Evolutionary conservation across 1,140 invertebrate species (phyloP), one percentile per base, ranked within the genome.

Genomic region (Galleria mellonella): DNA sequence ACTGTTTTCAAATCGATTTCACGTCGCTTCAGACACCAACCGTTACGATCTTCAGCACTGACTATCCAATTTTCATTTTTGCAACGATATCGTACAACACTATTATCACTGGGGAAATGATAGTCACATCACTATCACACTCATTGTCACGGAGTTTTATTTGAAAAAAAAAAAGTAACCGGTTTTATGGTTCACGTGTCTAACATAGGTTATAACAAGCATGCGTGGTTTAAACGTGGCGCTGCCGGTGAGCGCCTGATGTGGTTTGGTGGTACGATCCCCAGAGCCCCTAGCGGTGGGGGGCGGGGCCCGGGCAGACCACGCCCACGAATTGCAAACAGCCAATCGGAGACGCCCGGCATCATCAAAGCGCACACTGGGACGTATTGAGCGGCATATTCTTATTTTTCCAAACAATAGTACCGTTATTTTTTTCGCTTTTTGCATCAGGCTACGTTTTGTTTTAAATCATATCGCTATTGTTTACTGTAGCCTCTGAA

Each of bases 361-460:
- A 47, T 59, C 63, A 66, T 77, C 68, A 71, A 76, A 79, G 74
- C 62, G 62, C 62, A 60, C 64, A 62, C 81, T 61, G 81, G 77
- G 73, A 78, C 76, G 81, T 69, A 84, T 68, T 79, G 58, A 66
- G 62, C 63, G 64, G 55, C 61, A 59, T 44, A 63, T 69, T 77
- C 75, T 78, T 76, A 74, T 79, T 78, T 76, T 77, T 63, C 47
- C 61, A 61, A 72, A 69, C 58, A 63, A 72, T 69, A 62, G 71
- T 51, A 48, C 59, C 46, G 56, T 67, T 69, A 64, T 50, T 66
- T 70, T 62, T 63, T 41, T 42, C 42, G 51, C 51, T 60, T 58
- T 57, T 61, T 55, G 17, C 6, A 1, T 3, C 35, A n/a, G 55
- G 62, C 53, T 33, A 69, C 52, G 58, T 63, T 63, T 62, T 65